These are phyloP conservation scores for Glomeris maerens DNA, from an alignment of 1,140 invertebrate species.

Conservation along the genomic window DNA sequence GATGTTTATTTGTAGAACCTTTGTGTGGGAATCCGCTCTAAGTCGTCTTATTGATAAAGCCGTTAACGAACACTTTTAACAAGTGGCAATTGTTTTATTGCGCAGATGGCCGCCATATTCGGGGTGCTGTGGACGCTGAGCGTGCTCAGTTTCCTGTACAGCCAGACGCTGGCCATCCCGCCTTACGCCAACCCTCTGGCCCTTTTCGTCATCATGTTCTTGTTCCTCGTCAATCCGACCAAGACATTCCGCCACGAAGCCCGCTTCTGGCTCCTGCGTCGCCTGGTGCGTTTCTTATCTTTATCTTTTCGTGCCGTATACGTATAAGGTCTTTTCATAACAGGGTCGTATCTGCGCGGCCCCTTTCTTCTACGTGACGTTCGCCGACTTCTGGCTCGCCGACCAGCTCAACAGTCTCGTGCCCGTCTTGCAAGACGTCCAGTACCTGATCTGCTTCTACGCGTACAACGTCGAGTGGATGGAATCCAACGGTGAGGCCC, in stretches of 20 bases:
- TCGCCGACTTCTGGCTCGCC: slow-evolving; percentile 99
- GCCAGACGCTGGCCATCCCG: slow-evolving; percentile 70
- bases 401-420: slow-evolving; percentile 94
- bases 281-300: slow-evolving; percentile 33
- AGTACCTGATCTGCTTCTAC: slow-evolving; percentile 65
- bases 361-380: slow-evolving; percentile 88
- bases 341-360: slow-evolving; percentile 68
- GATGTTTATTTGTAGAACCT: background rate
- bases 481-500: slow-evolving; percentile 17
- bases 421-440: slow-evolving; percentile 79
- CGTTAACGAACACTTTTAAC: background rate
- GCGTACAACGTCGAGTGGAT: slow-evolving; percentile 29
- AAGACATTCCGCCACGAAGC: slow-evolving; percentile 85
- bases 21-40: background rate
- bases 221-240: slow-evolving; percentile 83
- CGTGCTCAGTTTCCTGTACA: slow-evolving; percentile 55
- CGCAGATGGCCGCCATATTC: slow-evolving; percentile 71
- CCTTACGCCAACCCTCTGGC: slow-evolving; percentile 78
- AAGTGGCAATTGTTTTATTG: slow-evolving; percentile 17
- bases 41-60: background rate
- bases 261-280: slow-evolving; percentile 44
- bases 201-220: slow-evolving; percentile 68
- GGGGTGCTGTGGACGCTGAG: slow-evolving; percentile 89
- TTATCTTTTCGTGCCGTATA: too few relatives aligned
- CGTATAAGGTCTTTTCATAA: background rate